Evolutionary conservation across 2,113 vertebrate species (phyloP).

Genomic region (Rhodinocichla rosea): DNA sequence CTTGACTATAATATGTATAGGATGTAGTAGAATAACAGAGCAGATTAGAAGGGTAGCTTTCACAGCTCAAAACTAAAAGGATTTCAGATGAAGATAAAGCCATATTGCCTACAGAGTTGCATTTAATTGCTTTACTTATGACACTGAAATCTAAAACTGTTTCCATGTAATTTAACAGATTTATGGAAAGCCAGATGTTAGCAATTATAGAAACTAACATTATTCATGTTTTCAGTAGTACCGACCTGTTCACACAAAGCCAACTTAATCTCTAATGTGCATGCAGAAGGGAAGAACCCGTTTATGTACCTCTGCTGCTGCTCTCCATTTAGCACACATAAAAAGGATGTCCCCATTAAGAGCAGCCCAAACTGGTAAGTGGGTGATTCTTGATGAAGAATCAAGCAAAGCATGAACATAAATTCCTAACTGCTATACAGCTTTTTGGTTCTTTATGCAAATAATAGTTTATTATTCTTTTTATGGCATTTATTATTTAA

Average conservation of each 20-base stretch:
- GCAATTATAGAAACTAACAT: slow-evolving; percentile 77
- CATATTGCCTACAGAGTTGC: slow-evolving; percentile 64
- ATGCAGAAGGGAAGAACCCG: slow-evolving; percentile 54
- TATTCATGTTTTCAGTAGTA: slow-evolving; percentile 73
- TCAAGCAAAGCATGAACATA: background rate
- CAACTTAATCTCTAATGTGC: slow-evolving; percentile 65
- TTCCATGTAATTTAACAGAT: slow-evolving; percentile 79
- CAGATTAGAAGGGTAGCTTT: slow-evolving; percentile 4
- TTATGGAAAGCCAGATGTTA: slow-evolving; percentile 82
- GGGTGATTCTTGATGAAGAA: slow-evolving; percentile 11
- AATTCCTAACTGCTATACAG: slow-evolving; percentile 20
- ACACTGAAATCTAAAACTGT: slow-evolving; percentile 73
- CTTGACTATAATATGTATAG: background rate
- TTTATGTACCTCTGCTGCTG: slow-evolving; percentile 46
- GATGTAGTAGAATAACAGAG: background rate
- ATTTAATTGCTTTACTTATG: slow-evolving; percentile 75
- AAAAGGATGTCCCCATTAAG: slow-evolving; percentile 37
- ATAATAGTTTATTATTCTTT: slow-evolving; percentile 17
- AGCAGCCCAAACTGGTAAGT: slow-evolving; percentile 12
- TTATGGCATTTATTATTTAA: slow-evolving; percentile 53
- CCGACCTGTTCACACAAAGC: slow-evolving; percentile 75
- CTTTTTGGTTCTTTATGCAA: slow-evolving; percentile 31
- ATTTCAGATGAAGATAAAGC: slow-evolving; percentile 62
- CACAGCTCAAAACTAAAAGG: slow-evolving; percentile 39
- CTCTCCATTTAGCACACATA: slow-evolving; percentile 44